Conservation (phyloP, 2,797 vertebrate species). For the Anguilla marmorata region DNA sequence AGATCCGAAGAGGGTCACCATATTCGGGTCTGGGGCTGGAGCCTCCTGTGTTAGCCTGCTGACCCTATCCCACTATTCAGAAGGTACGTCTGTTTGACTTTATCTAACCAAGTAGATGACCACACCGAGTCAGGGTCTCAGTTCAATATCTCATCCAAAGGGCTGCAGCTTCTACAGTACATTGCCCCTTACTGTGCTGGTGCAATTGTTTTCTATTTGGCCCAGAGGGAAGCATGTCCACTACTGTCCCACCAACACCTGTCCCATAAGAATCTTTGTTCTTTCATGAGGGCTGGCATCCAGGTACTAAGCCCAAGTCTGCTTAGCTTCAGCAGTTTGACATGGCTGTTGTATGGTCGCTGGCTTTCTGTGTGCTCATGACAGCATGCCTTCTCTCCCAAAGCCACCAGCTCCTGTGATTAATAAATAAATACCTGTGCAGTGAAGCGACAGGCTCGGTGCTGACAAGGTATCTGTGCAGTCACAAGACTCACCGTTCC, state of each 20-base stretch:
- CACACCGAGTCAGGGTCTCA: background rate
- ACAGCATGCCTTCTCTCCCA: background rate
- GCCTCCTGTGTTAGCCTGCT: constrained; percentile 94
- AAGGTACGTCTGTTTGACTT: constrained; percentile 74
- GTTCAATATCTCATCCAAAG: background rate
- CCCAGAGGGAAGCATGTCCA: background rate
- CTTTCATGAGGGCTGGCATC: background rate
- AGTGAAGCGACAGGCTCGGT: background rate
- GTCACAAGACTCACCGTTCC: background rate
- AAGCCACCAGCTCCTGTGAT: background rate
- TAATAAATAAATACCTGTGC: background rate
- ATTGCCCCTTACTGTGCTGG: background rate
- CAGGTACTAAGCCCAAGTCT: background rate
- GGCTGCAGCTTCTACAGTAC: background rate
- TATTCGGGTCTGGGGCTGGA: constrained; percentile 94
- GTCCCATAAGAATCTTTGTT: background rate
- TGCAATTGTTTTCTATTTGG: background rate
- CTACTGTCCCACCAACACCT: background rate
- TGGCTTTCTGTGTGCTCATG: background rate
- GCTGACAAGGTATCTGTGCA: background rate
- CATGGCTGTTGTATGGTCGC: background rate
- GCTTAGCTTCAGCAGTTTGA: background rate
- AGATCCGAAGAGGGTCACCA: constrained; percentile 92
- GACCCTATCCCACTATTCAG: constrained; percentile 96
- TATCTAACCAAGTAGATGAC: background rate